Percentiles rank a stretch among this genome's conserved stretches.
These are phyloP conservation scores for Acestrorhynchus altus DNA, from an alignment of 2,797 vertebrate species.

Conservation along the genomic window DNA sequence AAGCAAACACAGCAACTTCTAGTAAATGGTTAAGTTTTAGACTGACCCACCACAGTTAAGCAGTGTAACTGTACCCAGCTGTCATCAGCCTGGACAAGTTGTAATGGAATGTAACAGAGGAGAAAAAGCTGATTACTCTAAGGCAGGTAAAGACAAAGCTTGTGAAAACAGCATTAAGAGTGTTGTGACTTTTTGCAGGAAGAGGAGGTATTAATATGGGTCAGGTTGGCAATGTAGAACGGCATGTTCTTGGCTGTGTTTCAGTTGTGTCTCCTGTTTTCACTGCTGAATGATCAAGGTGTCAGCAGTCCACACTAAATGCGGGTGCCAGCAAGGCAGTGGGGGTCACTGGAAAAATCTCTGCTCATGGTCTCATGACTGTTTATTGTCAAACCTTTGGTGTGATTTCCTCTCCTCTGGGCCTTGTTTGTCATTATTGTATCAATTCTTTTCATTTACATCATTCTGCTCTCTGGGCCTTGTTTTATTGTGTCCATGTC, in stretches of 20 bases:
- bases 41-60: not conserved
- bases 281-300: conserved; percentile 25
- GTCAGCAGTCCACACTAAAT: conserved; percentile 45
- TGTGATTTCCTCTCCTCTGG: conserved; percentile 35
- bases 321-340: conserved; percentile 31
- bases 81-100: conserved; percentile 6
- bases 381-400: conserved; percentile 4
- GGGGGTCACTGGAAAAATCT: conserved; percentile 31
- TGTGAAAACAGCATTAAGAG: conserved; percentile 12
- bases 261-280: conserved; percentile 56
- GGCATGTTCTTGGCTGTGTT: conserved; percentile 54
- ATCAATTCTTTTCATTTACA: conserved; percentile 1
- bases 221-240: conserved; percentile 38
- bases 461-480: conserved; percentile 8
- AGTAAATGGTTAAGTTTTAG: not conserved
- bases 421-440: conserved; percentile 32
- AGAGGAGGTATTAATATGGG: conserved; percentile 33
- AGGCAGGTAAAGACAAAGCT: conserved; percentile 14
- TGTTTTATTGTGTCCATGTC: conserved; percentile 20
- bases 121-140: conserved; percentile 11
- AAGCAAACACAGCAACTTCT: conserved; percentile 21
- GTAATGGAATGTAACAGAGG: conserved; percentile 11
- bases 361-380: not conserved
- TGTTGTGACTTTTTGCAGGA: conserved; percentile 40
- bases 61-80: not conserved